Evolutionary conservation across 2,888 invertebrate species (phyloP).

Genomic region (Neuroscelio doddi): DNA sequence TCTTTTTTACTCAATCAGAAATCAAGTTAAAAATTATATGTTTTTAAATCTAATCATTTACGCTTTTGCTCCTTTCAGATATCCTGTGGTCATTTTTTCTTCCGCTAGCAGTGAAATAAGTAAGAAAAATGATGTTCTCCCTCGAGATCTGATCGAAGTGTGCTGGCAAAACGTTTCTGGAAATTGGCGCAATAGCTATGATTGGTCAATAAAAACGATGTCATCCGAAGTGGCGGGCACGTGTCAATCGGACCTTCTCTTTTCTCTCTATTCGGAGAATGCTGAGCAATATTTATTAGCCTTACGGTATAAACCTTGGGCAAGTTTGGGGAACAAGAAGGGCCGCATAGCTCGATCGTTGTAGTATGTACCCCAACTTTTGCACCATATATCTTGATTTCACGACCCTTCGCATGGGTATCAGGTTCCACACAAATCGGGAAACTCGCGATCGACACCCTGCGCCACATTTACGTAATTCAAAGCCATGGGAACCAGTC

Average conservation of each 20-base stretch:
- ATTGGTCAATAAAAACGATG: slow-evolving; percentile 67
- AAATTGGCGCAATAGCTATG: slow-evolving; percentile 50
- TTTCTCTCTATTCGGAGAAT: slow-evolving; percentile 38
- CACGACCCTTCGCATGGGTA: slow-evolving; percentile 70
- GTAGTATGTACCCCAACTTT: slow-evolving; percentile 43
- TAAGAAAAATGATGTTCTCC: slow-evolving; percentile 28
- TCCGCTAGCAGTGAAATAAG: no score
- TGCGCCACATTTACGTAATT: slow-evolving; percentile 46
- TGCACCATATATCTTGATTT: slow-evolving; percentile 70
- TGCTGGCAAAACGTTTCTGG: slow-evolving; percentile 20
- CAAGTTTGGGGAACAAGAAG: slow-evolving; percentile 1
- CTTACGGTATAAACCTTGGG: slow-evolving; percentile 8
- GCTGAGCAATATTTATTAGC: slow-evolving; percentile 64
- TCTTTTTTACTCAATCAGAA: no score
- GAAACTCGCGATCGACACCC: slow-evolving; percentile 59
- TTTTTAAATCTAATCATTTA: no score
- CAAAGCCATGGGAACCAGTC: slow-evolving; percentile 60
- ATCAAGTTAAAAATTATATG: no score
- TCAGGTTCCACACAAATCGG: slow-evolving; percentile 71
- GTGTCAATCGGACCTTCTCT: slow-evolving; percentile 50
- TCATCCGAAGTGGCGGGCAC: slow-evolving; percentile 59
- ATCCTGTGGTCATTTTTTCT: no score
- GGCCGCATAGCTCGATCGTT: slow-evolving; percentile 3
- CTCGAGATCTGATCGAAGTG: slow-evolving; percentile 16
- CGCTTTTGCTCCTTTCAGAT: no score